These are phyloP conservation scores for Melanotaenia boesemani DNA, from an alignment of 2,797 vertebrate species.

Conservation along the genomic window DNA sequence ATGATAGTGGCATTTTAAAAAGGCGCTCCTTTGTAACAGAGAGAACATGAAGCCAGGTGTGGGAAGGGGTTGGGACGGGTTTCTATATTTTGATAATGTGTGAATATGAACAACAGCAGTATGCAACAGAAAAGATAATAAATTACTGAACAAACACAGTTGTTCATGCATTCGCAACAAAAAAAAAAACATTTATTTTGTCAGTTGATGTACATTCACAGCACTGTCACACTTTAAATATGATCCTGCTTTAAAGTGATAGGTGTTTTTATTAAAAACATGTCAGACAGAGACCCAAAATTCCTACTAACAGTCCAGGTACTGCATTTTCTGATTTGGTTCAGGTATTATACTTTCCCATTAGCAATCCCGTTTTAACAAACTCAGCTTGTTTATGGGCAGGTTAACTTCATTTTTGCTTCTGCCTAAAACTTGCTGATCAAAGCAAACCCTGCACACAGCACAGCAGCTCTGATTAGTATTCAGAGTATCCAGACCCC, in stretches of 20 bases:
- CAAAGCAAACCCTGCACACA: background rate
- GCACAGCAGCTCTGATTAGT: slow-evolving; percentile 65
- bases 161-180: slow-evolving; percentile 58
- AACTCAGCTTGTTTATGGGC: background rate
- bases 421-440: background rate
- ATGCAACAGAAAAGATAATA: slow-evolving; percentile 61
- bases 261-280: slow-evolving; percentile 53
- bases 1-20: slow-evolving; percentile 61
- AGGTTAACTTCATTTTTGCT: background rate
- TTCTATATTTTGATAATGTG: slow-evolving; percentile 79
- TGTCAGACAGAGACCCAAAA: slow-evolving; percentile 22
- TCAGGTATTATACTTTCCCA: slow-evolving; percentile 6
- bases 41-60: slow-evolving; percentile 35
- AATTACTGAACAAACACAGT: slow-evolving; percentile 64
- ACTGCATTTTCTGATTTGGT: slow-evolving; percentile 18
- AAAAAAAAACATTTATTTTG: slow-evolving; percentile 39
- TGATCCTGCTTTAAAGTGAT: slow-evolving; percentile 20
- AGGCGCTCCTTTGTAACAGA: slow-evolving; percentile 50
- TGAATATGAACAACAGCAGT: slow-evolving; percentile 58
- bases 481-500: slow-evolving; percentile 90
- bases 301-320: slow-evolving; percentile 8
- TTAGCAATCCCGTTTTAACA: background rate
- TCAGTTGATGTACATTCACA: slow-evolving; percentile 23
- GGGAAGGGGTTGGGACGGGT: slow-evolving; percentile 20
- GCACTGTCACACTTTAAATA: slow-evolving; percentile 32